Conservation (phyloP, 2,888 invertebrate species). For the Harpalus rubripes region DNA sequence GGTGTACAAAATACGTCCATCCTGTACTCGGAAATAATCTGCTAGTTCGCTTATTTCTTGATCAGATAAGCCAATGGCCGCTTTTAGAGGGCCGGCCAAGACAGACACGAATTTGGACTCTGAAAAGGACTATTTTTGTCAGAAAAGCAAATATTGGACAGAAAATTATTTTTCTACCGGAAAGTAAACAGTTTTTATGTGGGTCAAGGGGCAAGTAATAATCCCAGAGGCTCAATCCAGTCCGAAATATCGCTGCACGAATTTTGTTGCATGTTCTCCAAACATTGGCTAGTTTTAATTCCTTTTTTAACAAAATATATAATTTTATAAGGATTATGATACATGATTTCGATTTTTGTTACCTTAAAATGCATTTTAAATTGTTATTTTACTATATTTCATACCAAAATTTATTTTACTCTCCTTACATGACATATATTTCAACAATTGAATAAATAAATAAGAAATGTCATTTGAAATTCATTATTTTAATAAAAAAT, state of each 20-base stretch:
- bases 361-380: constrained; percentile 73
- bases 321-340: not conserved
- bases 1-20: constrained; percentile 87
- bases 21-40: constrained; percentile 89
- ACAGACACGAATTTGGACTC: constrained; percentile 87
- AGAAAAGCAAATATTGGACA: constrained; percentile 32
- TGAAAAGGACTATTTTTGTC: constrained; percentile 72
- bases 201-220: constrained; percentile 86
- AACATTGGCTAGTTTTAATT: constrained; percentile 82
- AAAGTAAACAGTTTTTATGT: constrained; percentile 83
- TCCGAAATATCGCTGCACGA: constrained; percentile 86
- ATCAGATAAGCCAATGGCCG: constrained; percentile 84
- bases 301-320: constrained; percentile 69
- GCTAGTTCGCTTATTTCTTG: constrained; percentile 86
- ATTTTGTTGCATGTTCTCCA: constrained; percentile 92
- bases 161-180: constrained; percentile 77
- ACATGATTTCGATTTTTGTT: constrained; percentile 32
- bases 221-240: constrained; percentile 85
- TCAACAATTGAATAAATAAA: constrained; percentile 1
- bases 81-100: constrained; percentile 83
- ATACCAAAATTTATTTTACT: constrained; percentile 47
- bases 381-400: constrained; percentile 21
- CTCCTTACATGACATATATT: not conserved
- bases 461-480: not conserved
- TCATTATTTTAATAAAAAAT: constrained; percentile 8